A percentile compares a stretch with the other conserved stretches of the same genome.
phyloP scores from a whole-genome alignment of 2,113 vertebrate species.

The Brachyhypopomus occidentalis region DNA sequence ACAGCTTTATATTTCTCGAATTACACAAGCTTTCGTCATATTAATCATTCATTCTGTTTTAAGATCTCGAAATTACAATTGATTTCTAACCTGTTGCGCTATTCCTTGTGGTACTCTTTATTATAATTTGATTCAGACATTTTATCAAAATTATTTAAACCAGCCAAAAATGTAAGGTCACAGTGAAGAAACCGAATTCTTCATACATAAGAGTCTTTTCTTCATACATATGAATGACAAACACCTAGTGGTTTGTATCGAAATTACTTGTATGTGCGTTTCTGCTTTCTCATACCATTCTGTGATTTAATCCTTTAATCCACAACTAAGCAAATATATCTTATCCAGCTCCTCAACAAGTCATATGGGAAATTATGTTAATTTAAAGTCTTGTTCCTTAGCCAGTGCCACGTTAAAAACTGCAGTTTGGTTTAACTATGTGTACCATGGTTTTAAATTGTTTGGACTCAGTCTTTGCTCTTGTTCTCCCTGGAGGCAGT shows the following conservation, averaged over 20 bases:
- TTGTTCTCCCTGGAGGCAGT: slow-evolving; percentile 27
- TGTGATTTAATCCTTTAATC: slow-evolving; percentile 1
- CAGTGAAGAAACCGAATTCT: background rate
- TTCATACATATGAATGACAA: background rate
- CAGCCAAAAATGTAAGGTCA: background rate
- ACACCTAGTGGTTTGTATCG: background rate
- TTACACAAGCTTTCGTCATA: background rate
- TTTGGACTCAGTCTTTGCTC: slow-evolving; percentile 18
- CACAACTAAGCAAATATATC: background rate
- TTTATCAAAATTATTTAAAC: background rate
- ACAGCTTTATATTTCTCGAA: background rate
- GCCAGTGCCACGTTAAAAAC: background rate
- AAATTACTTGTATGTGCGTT: background rate
- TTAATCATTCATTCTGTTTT: background rate
- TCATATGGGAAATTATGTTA: background rate
- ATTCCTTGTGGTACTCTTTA: background rate
- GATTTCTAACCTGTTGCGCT: slow-evolving; percentile 39
- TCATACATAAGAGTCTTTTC: background rate
- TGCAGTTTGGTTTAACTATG: slow-evolving; percentile 15
- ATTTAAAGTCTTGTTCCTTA: background rate
- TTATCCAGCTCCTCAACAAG: background rate
- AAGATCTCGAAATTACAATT: background rate
- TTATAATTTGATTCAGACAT: background rate
- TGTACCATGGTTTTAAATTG: slow-evolving; percentile 28
- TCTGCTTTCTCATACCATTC: background rate